These are phyloP conservation scores for Heptranchias perlo DNA, from an alignment of 2,113 vertebrate genomes.

Conservation along the genomic window DNA sequence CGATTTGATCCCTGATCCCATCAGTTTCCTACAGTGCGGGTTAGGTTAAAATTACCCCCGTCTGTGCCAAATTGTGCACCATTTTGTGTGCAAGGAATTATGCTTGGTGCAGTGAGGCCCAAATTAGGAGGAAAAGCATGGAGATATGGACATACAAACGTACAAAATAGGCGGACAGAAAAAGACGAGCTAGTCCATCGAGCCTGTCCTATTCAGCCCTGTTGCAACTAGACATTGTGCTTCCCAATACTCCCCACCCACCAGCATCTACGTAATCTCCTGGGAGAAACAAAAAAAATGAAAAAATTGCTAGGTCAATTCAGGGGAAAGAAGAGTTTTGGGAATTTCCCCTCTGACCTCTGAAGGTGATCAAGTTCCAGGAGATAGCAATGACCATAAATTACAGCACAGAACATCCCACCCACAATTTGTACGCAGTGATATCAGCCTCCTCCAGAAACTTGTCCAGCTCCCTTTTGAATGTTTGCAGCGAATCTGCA, in stretches of 20 bases:
- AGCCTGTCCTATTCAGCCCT: no score
- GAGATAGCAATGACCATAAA: neutral
- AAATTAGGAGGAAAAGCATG: neutral
- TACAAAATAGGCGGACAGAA: no score
- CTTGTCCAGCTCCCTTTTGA: neutral
- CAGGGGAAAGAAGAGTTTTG: neutral
- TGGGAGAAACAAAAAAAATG: neutral
- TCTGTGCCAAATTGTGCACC: neutral
- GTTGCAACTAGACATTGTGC: no score
- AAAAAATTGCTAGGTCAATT: neutral
- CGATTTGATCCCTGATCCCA: neutral
- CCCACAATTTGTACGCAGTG: neutral
- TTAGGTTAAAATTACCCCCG: neutral
- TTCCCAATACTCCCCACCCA: no score
- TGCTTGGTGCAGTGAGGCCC: neutral
- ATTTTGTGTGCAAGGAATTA: neutral
- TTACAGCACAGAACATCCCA: neutral
- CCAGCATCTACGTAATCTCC: no score
- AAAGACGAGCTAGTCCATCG: no score
- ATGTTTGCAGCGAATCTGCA: neutral
- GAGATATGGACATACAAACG: neutral
- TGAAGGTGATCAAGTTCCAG: neutral
- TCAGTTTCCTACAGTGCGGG: neutral
- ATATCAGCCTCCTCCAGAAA: neutral
- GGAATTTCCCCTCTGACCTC: neutral